Conservation (phyloP, 2,113 vertebrate species). For the Caranx ignobilis region DNA sequence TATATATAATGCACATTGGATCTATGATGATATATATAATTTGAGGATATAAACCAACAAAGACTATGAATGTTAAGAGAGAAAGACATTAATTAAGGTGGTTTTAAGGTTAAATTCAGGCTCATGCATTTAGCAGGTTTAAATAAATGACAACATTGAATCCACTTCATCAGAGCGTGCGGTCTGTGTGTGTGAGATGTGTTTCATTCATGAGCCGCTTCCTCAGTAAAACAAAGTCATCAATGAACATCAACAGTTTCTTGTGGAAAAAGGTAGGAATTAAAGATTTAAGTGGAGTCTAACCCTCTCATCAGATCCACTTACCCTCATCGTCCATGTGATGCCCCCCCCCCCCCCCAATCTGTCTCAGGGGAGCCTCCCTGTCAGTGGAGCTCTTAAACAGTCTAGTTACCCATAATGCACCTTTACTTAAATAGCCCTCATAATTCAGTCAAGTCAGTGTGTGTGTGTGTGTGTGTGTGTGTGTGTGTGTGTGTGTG, state of each 20-base stretch:
- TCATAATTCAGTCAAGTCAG: neutral
- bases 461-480: neutral
- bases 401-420: slow-evolving; percentile 15
- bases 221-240: neutral
- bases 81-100: no score
- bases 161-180: no score
- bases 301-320: neutral
- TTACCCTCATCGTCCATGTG: neutral
- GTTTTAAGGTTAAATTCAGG: no score
- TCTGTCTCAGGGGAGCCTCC: neutral
- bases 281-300: neutral
- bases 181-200: no score
- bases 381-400: neutral
- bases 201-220: neutral
- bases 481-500: neutral
- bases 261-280: neutral
- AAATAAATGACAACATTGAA: no score
- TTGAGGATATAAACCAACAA: no score
- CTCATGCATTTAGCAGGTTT: no score
- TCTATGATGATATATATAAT: no score
- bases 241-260: neutral
- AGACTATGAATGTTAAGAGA: no score
- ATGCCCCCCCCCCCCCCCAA: no score
- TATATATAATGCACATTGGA: no score
- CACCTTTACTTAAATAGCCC: neutral